A percentile compares a stretch with the other conserved stretches of the same genome.
Evolutionary conservation across 2,888 invertebrate genomes (phyloP).

Genomic region (Malachius bipustulatus): DNA sequence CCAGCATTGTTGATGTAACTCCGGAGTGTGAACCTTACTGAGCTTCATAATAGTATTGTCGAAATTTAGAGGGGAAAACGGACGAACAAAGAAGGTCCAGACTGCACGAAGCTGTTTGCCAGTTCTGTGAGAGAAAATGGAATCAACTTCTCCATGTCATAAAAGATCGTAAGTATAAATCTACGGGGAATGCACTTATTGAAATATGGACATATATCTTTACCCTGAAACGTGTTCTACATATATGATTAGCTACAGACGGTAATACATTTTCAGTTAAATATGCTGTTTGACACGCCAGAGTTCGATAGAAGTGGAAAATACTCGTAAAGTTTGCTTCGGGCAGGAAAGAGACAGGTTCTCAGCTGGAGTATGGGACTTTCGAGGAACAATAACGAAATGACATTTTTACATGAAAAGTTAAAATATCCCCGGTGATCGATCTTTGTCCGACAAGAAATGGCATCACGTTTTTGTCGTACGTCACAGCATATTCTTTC

Average conservation of each 20-base stretch:
- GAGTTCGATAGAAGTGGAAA: conserved; percentile 24
- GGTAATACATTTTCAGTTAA: conserved; percentile 21
- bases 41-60: no score
- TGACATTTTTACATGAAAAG: conserved; percentile 22
- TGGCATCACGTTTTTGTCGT: conserved; percentile 30
- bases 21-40: no score
- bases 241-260: conserved; percentile 18
- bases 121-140: no score
- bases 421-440: conserved; percentile 26
- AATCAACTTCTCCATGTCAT: no score
- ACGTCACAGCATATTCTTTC: conserved; percentile 28
- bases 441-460: conserved; percentile 27
- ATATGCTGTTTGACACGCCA: conserved; percentile 24
- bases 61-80: no score
- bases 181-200: not conserved
- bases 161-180: no score
- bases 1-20: no score
- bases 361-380: conserved; percentile 20
- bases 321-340: conserved; percentile 24
- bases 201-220: not conserved
- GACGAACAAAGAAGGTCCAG: no score
- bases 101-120: no score
- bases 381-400: conserved; percentile 19
- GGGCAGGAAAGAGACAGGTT: conserved; percentile 21
- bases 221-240: conserved; percentile 19